Base-by-base conservation (phyloP, 2,888 invertebrate species). In the Lycophotia porphyrea region DNA sequence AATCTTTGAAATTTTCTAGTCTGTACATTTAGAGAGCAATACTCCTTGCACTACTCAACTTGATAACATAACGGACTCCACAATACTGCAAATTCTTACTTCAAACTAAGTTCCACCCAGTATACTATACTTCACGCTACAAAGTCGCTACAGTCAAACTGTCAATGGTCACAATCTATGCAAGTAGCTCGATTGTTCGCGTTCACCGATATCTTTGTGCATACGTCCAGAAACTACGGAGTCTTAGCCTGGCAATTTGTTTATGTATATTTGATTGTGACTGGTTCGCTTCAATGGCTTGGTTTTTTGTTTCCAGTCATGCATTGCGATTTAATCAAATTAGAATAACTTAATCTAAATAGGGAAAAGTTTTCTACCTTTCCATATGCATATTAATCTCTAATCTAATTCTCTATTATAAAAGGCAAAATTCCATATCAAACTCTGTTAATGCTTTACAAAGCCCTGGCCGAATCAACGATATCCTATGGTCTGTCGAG, bases 241-340 rank as follows among this genome's bases (percentile, higher is more conserved):
- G 61, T 72, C 52, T 60, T 15, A 42, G 44, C 27, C 52, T 42
- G n/a, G 73, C 47, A 64, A 70, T 71, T 61, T 47, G 78, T 77
- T 65, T 65, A 63, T 78, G 42, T 78, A 73, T 65, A 67, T 80
- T 74, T 78, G 80, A 78, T 80, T 66, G 49, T 47, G 52, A 52
- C 64, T 65, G 65, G 55, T 21, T 60, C 49, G 80, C 81, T 80
- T 65, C 44, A 52, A 31, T 65, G 39, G 39, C 36, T 75, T 39
- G 69, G n/a, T 58, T 68, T 69, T 81, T 58, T 36, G 65, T 74
- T 68, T 24, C 39, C 49, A 74, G 27, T 42, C 73, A 65, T 60
- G 55, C 55, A 44, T 24, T 65, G n/a, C 5, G 36, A 52, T 60
- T 79, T 24, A 69, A 69, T 81, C 42, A 34, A 64, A 72, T 42